A percentile compares a stretch with the other conserved stretches of the same genome.
phyloP scores from a whole-genome alignment of 2,888 invertebrate genomes.

The Hololepta plana region DNA sequence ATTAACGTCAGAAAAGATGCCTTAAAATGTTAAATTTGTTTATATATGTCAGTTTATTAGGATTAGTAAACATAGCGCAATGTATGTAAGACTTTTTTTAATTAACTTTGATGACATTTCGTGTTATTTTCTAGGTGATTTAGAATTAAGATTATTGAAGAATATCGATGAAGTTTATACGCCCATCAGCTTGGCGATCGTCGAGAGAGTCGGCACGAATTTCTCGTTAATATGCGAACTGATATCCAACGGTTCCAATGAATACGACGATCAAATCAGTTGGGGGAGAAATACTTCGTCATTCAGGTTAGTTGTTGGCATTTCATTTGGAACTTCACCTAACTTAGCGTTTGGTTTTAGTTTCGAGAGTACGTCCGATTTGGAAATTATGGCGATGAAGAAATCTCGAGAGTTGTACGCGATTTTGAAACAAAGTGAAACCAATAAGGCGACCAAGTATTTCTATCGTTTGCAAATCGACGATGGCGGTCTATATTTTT shows the following conservation, averaged over 20 bases:
- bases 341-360: conserved; percentile 5
- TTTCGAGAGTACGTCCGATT: conserved; percentile 11
- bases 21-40: too few relatives aligned
- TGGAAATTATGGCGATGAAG: conserved; percentile 11
- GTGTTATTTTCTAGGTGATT: conserved; percentile 13
- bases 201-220: conserved; percentile 20
- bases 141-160: conserved; percentile 20
- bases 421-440: conserved; percentile 12
- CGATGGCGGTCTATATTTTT: conserved; percentile 22
- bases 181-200: conserved; percentile 16
- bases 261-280: conserved; percentile 19
- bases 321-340: conserved; percentile 2
- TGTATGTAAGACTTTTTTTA: too few relatives aligned
- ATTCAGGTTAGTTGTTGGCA: conserved; percentile 7
- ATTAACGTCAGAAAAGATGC: too few relatives aligned
- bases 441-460: conserved; percentile 19
- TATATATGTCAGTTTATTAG: too few relatives aligned
- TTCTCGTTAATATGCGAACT: conserved; percentile 23
- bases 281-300: conserved; percentile 16
- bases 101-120: too few relatives aligned
- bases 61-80: too few relatives aligned
- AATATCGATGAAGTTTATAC: conserved; percentile 18
- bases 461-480: conserved; percentile 18
- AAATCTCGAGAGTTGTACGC: conserved; percentile 9
- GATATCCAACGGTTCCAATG: conserved; percentile 14